Base-by-base conservation (phyloP, 2,888 invertebrate genomes). In the Drosophila nigricruria region DNA sequence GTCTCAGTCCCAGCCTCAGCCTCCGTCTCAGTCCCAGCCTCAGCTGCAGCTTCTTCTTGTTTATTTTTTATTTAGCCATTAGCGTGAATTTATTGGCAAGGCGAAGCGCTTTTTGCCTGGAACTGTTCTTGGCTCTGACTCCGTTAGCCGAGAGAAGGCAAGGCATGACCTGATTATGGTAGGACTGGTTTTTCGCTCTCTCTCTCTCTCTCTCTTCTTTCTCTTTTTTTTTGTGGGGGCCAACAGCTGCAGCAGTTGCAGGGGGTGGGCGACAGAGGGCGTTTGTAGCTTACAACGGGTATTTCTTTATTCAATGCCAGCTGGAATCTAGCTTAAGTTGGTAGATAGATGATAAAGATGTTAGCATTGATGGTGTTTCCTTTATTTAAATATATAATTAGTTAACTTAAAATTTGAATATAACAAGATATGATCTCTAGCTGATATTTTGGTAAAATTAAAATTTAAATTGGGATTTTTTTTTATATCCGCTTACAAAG, bases 81-180 rank as follows among this genome's bases (percentile, higher is more conserved):
- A 80, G 88, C 73, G 73, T 70, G 63, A 78, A 89, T 81, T 89
- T 86, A 84, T 88, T 67, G 79, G 73, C 54, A 78, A 77, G 72
- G 52, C 73, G 71, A 49, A 71, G 50, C 32, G 50, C 38, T 34
- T 61, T 40, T 78, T 64, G 79, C 58, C 57, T 42, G 81, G 70
- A 66, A 80, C 73, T 47, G 73, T 72, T 82, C 71, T 79, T 60
- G 81, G 79, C 67, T 73, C 58, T 49, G 47, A 43, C 58, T 38
- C 66, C 75, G 68, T 63, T 74, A 79, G 75, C 68, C 60, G 10
- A 42, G 56, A 59, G 53, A 62, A 58, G 77, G 71, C 64, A 77
- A 70, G 69, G 73, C 75, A 66, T 79, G 85, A 87, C 83, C 82
- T 87, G 79, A 79, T 81, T 85, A 88, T 88, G 89, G 84, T 79